Evolutionary conservation across 2,888 invertebrate species (phyloP).

Genomic region (Mimumesa dahlbomi): DNA sequence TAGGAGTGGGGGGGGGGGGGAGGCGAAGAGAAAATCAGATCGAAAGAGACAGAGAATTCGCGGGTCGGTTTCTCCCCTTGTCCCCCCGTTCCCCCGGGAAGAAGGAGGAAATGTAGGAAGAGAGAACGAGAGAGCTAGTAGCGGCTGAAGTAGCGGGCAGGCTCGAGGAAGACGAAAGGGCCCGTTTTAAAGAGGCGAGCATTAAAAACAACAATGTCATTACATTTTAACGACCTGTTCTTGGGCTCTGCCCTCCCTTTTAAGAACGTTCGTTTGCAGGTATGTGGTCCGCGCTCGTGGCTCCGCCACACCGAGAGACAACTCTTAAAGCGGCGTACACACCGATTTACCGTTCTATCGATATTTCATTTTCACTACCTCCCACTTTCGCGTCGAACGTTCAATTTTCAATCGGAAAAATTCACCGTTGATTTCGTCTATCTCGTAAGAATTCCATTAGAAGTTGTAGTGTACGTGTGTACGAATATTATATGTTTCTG

Average conservation of each 20-base stretch:
- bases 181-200: conserved; percentile 77
- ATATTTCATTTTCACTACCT: conserved; percentile 1
- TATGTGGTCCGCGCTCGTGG: conserved; percentile 69
- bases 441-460: no score
- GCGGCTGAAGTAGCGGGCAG: conserved; percentile 78
- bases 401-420: neutral
- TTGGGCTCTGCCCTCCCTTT: conserved; percentile 68
- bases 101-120: conserved; percentile 36
- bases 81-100: conserved; percentile 12
- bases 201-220: conserved; percentile 78
- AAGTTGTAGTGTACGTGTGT: no score
- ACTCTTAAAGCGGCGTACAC: conserved; percentile 49
- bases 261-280: conserved; percentile 71
- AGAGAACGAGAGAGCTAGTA: conserved; percentile 54
- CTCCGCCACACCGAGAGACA: conserved; percentile 49
- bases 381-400: conserved; percentile 22
- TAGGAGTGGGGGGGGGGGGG: no score
- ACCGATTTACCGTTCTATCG: conserved; percentile 43
- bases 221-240: conserved; percentile 78
- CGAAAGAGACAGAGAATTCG: conserved; percentile 7
- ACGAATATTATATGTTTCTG: no score
- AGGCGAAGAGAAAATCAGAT: conserved; percentile 12
- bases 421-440: no score
- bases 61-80: conserved; percentile 15
- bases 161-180: conserved; percentile 78